Base-by-base conservation (phyloP, 2,888 invertebrate genomes). In the Eremobia ochroleuca region DNA sequence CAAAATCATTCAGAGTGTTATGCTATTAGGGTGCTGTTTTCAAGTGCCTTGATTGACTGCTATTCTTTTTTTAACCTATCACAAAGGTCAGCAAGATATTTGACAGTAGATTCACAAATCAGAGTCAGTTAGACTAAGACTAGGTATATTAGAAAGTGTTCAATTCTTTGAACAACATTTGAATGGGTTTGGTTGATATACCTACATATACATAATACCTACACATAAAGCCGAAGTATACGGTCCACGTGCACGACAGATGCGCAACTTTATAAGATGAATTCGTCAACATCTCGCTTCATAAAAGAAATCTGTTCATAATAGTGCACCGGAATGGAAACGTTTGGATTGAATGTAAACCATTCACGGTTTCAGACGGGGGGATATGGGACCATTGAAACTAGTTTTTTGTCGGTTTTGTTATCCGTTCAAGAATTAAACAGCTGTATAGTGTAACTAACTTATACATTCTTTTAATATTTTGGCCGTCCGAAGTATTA, bases 361-460 rank as follows among this genome's bases (percentile, higher is more conserved):
- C 68, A 49, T 77, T 77, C 79, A 79, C 3, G 5, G 37, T 31
- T 40, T 40, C 31, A 78, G 78, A 66, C 52, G 31, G 21, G 77
- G 52, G 77, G 21, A n/a, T n/a, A n/a, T n/a, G n/a, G 49, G 59
- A 34, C n/a, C 40, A 34, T 40, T 18, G n/a, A 52, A 31, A 73
- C 11, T 31, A 1, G 21, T 61, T 76, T 52, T 52, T 43, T 55
- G 25, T 21, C 13, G 2, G 1, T 34, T 58, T 73, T 73, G 21
- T 43, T 15, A 21, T 43, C 52, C 31, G 6, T 73, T 52, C 0
- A 72, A 31, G 34, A 49, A 43, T 55, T 4, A 18, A 43, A 64
- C 77, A 76, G 77, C 55, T 76, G 76, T 76, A 25, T 13, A 59
- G 28, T 31, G 43, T n/a, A 18, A 34, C n/a, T 25, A 68, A 5